Evolutionary conservation across 2,797 vertebrate genomes (phyloP), one percentile per base, ranked within the genome.

Genomic region (Nannoperca australis): DNA sequence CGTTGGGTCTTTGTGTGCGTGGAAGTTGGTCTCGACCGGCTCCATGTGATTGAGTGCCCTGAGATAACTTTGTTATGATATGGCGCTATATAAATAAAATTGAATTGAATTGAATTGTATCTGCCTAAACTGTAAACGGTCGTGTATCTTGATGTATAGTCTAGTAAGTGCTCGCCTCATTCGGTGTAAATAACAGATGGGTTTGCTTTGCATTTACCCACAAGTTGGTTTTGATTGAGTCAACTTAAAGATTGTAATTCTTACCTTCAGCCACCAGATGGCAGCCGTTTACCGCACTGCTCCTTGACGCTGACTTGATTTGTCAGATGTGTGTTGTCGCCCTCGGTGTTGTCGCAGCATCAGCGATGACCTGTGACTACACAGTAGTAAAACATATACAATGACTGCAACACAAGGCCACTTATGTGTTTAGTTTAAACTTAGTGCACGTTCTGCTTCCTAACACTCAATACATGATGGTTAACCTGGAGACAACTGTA

Each of bases 191-290:
- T 14, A 27, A 65, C 32, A 56, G 14, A 47, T 53, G 49, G 12
- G 49, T 15, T 53, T 54, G 15, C 9, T 4, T 24, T 22, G 20
- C 22, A 14, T 12, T 2, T 5, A 9, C 1, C 18, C 36, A 20
- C 1, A 34, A 4, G 10, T 63, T 34, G n/a, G 30, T 27, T 55
- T 47, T 18, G 11, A 24, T 30, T 70, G 1, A 61, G 22, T 9
- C 3, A 36, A 59, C 1, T 27, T 40, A 18, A 27, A 30, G 1
- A 15, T 2, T 88, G 86, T 77, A 72, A 60, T 69, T 68, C 45
- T 0, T 17, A 10, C 1, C 0, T 24, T n/a, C 0, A 4, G 12
- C 76, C 93, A 82, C 90, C 87, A 94, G 94, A 88, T 93, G 94
- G 88, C 86, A 86, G 85, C 54, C 59, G 73, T 67, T 34, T 0